These are phyloP conservation scores for Heteractis magnifica DNA, from an alignment of 92 coral and sea anemone genomes.

Conservation along the genomic window DNA sequence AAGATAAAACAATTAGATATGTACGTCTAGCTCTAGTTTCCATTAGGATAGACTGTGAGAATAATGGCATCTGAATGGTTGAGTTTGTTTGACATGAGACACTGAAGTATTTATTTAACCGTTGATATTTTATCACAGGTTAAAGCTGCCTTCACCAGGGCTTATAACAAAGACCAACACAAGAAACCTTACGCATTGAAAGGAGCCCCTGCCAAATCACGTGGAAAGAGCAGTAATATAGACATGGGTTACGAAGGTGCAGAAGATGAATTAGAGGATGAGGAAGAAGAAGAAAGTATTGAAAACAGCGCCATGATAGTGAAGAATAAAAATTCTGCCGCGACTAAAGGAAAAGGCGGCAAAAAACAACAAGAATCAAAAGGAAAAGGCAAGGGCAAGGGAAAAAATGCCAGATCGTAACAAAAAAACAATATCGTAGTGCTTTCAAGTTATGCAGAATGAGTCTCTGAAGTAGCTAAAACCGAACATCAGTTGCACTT, in stretches of 20 bases:
- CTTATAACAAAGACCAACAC: conserved; percentile 87
- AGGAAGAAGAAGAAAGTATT: conserved; percentile 52
- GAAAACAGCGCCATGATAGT: conserved; percentile 82
- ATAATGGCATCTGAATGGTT: neutral
- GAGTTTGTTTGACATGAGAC: neutral
- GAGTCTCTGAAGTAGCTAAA: neutral
- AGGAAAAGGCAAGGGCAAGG: conserved; percentile 46
- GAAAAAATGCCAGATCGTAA: conserved; percentile 47
- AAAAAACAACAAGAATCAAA: conserved; percentile 34
- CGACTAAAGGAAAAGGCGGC: conserved; percentile 39
- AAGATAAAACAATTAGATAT: too few species aligned
- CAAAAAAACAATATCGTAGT: neutral
- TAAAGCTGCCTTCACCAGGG: conserved; percentile 84
- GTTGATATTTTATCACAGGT: conserved; percentile 43
- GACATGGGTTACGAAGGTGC: conserved; percentile 30
- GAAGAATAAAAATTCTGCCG: conserved; percentile 44
- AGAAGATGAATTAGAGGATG: conserved; percentile 43
- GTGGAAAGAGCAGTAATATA: conserved; percentile 40
- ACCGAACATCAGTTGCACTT: neutral
- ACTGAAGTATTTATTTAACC: neutral
- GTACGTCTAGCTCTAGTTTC: neutral
- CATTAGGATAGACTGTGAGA: neutral
- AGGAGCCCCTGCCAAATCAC: conserved; percentile 62
- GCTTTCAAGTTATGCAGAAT: neutral
- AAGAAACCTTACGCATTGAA: conserved; percentile 79